Evolutionary conservation across 2,113 vertebrate species (phyloP).

Genomic region (Nestor notabilis): DNA sequence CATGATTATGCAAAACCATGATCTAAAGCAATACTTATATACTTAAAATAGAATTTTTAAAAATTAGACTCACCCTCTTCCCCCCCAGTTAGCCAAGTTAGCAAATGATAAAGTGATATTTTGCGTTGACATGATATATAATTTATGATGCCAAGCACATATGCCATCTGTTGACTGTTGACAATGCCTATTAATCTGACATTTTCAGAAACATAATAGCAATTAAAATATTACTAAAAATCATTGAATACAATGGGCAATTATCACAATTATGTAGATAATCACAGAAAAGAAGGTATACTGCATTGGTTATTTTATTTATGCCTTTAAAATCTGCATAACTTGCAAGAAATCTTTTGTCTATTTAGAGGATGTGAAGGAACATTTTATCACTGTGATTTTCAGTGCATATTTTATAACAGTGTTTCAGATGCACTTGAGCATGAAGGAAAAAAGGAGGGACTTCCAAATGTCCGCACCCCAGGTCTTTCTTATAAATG

Average conservation of each 20-base stretch:
- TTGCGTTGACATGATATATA: background rate
- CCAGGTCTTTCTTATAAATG: background rate
- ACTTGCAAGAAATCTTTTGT: background rate
- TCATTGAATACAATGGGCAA: background rate
- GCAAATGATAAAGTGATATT: background rate
- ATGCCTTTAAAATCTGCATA: background rate
- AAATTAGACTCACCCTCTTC: background rate
- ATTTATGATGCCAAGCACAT: background rate
- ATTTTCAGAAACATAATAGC: background rate
- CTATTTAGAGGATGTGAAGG: background rate
- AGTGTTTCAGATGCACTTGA: background rate
- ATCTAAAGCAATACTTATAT: background rate
- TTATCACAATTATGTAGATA: background rate
- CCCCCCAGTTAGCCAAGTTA: background rate
- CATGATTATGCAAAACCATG: background rate
- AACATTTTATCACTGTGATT: background rate
- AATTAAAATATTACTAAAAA: background rate
- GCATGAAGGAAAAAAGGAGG: background rate
- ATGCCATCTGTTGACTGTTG: background rate
- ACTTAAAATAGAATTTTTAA: background rate
- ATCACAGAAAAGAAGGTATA: constrained; percentile 12
- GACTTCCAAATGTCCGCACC: background rate
- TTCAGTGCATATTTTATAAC: background rate
- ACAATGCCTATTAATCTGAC: background rate
- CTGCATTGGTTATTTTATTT: background rate